phyloP scores from a whole-genome alignment of 2,888 invertebrate genomes.

The Gari tellinella region DNA sequence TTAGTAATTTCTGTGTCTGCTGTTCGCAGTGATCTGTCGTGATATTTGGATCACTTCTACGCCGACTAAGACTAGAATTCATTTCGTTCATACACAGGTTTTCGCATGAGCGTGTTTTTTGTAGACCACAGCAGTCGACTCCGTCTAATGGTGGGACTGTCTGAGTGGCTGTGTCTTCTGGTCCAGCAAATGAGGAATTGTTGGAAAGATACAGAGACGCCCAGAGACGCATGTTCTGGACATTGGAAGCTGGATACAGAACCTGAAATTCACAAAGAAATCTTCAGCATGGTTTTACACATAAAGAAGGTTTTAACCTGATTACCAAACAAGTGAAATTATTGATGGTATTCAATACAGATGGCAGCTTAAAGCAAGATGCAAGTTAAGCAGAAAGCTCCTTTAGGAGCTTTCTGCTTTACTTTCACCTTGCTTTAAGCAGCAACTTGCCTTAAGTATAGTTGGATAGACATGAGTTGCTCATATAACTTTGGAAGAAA shows the following conservation, averaged over 20 bases:
- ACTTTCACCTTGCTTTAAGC: too few species aligned
- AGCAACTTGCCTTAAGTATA: too few species aligned
- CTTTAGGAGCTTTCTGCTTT: too few species aligned
- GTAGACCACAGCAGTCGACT: slow-evolving; percentile 54
- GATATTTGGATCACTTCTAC: slow-evolving; percentile 94
- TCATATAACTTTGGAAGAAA: too few species aligned
- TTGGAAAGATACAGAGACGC: slow-evolving; percentile 91
- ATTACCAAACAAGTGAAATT: too few species aligned
- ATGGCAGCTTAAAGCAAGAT: too few species aligned
- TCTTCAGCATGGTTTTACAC: too few species aligned
- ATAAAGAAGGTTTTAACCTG: too few species aligned
- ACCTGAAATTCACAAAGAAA: slow-evolving; percentile 87
- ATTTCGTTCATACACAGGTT: slow-evolving; percentile 86
- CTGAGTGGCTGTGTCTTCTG: slow-evolving; percentile 70
- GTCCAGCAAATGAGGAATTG: slow-evolving; percentile 71
- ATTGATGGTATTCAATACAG: too few species aligned
- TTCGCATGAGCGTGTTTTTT: slow-evolving; percentile 93
- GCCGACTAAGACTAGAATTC: slow-evolving; percentile 87
- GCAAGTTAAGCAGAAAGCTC: too few species aligned
- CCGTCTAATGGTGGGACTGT: slow-evolving; percentile 46
- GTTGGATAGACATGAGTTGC: too few species aligned
- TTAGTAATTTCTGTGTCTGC: slow-evolving; percentile 52
- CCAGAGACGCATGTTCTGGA: slow-evolving; percentile 94
- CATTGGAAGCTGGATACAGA: slow-evolving; percentile 93
- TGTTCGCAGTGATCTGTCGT: slow-evolving; percentile 66